These are phyloP conservation scores for Mesocentrotus franciscanus DNA, from an alignment of 53 echinoderm and acorn worm species.

Conservation along the genomic window DNA sequence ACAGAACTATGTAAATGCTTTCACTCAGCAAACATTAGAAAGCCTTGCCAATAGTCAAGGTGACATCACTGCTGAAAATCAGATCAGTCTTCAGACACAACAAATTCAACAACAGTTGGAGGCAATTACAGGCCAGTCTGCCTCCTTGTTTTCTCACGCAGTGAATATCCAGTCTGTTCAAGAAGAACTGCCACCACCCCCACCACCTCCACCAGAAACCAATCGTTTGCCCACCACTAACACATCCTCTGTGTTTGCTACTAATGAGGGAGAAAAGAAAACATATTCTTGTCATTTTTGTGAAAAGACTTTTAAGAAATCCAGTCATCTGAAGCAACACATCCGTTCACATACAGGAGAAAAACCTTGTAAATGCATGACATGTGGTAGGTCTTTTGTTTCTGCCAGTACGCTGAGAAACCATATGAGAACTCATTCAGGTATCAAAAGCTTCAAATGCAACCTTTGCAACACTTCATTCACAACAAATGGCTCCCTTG, in stretches of 20 bases:
- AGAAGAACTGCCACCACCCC: neutral
- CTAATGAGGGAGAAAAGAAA: conserved; percentile 71
- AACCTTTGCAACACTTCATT: conserved; percentile 82
- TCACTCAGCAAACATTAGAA: conserved; percentile 73
- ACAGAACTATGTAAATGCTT: conserved; percentile 47
- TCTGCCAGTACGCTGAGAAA: conserved; percentile 89
- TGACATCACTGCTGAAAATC: conserved; percentile 73
- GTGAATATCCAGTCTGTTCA: conserved; percentile 68
- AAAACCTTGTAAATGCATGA: conserved; percentile 89
- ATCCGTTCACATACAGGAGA: conserved; percentile 95
- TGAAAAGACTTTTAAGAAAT: conserved; percentile 95
- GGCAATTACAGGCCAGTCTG: conserved; percentile 90
- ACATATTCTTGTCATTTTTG: conserved; percentile 85
- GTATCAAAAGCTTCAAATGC: conserved; percentile 85
- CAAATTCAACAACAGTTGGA: conserved; percentile 98
- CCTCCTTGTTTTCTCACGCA: conserved; percentile 78
- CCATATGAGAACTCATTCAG: conserved; percentile 87
- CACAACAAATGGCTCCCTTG: conserved; percentile 95
- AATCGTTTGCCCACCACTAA: conserved; percentile 50
- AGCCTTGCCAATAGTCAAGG: conserved; percentile 46
- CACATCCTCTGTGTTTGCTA: neutral
- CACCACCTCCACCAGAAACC: conserved; percentile 55
- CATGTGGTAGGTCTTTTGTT: conserved; percentile 93
- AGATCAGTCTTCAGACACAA: conserved; percentile 96
- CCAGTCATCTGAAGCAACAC: conserved; percentile 97